A percentile compares a stretch with the other conserved stretches of the same genome.
Evolutionary conservation across 1,140 invertebrate genomes (phyloP).

Genomic region (Daktulosphaira vitifoliae): DNA sequence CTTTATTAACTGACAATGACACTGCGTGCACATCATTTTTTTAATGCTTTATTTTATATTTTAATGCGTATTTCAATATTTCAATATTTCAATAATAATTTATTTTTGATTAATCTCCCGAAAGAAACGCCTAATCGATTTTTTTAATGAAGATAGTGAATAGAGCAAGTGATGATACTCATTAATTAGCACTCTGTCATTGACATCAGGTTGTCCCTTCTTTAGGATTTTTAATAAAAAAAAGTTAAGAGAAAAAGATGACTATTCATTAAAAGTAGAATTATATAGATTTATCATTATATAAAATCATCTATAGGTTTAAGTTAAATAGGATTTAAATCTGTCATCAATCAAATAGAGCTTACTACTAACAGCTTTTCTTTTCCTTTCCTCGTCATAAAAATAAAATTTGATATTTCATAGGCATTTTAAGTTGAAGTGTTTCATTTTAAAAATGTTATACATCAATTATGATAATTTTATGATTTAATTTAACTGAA

Average conservation of each 20-base stretch:
- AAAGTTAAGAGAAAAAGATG: neutral
- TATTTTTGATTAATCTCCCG: conserved; percentile 7
- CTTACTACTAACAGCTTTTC: conserved; percentile 1
- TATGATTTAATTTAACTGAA: no score
- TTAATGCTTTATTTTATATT: no score
- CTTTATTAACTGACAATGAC: no score
- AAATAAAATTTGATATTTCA: conserved; percentile 18
- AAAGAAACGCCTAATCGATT: conserved; percentile 16
- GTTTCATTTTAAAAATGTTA: no score
- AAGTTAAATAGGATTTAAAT: conserved; percentile 27
- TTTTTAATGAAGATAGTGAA: neutral
- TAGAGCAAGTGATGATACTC: neutral
- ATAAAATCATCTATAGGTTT: conserved; percentile 26
- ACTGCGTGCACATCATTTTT: no score
- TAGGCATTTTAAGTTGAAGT: conserved; percentile 13
- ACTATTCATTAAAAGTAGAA: conserved; percentile 29
- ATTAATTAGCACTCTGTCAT: conserved; percentile 33
- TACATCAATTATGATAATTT: no score
- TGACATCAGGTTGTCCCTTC: conserved; percentile 26
- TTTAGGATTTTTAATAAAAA: conserved; percentile 27
- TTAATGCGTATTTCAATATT: no score
- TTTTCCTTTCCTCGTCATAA: conserved; percentile 16
- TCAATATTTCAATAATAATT: no score
- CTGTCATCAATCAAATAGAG: conserved; percentile 28
- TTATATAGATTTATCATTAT: conserved; percentile 32